Evolutionary conservation across 2,888 invertebrate genomes (phyloP).

Genomic region (Drosophila percnosoma): DNA sequence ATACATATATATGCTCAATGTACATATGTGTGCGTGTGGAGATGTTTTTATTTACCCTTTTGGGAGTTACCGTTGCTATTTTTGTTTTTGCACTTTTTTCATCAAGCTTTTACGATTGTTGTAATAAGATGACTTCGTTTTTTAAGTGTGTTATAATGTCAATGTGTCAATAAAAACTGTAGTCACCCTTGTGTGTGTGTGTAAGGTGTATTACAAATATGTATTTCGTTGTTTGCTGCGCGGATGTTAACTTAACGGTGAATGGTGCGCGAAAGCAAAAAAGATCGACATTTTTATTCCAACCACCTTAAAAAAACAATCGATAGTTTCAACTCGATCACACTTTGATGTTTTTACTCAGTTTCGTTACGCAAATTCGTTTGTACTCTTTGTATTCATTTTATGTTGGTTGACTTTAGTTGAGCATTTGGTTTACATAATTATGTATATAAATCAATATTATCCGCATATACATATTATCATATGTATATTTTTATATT

Average conservation of each 20-base stretch:
- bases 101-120: constrained; percentile 42
- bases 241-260: constrained; percentile 33
- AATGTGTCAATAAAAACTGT: constrained; percentile 50
- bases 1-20: neutral
- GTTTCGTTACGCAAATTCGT: neutral
- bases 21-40: neutral
- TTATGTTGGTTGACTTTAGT: neutral
- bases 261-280: constrained; percentile 5
- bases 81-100: constrained; percentile 33
- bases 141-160: constrained; percentile 52
- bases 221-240: constrained; percentile 26
- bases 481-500: neutral
- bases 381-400: neutral
- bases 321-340: neutral
- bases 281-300: neutral
- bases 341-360: neutral
- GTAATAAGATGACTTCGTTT: constrained; percentile 41
- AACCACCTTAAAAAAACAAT: neutral
- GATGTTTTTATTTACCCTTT: constrained; percentile 25
- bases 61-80: constrained; percentile 30
- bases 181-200: constrained; percentile 13
- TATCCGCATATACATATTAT: neutral
- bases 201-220: constrained; percentile 5
- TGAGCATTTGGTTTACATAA: neutral
- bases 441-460: neutral